Base-by-base conservation (phyloP, 2,888 invertebrate genomes). In the Sphinx pinastri region DNA sequence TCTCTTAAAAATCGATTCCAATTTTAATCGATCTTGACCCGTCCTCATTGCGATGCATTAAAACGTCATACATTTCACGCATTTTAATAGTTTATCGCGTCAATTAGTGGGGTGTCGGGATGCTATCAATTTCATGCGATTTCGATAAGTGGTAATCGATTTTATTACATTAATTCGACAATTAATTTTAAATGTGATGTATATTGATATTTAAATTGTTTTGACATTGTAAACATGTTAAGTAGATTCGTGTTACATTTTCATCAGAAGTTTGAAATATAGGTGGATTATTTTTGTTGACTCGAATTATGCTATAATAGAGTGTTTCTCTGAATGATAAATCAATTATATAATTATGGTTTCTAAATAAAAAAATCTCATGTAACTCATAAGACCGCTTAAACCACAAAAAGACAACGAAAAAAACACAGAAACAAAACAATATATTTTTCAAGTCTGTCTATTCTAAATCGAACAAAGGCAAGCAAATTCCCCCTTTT, bases 401-500 rank as follows among this genome's bases (percentile, higher is more conserved):
- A 70, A 67, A 52, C 45, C 54, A 16, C 60, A 58, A 55, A 51
- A 66, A 70, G 68, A 76, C 74, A 75, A 76, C 72, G 71, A 71
- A 68, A 71, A 25, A 71, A 70, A 72, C 70, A 49, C 57, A 54
- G 55, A 52, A 55, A 69, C 55, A 68, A 75, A 77, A 77, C 80
- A 81, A 80, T 82, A 82, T 81, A 63, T 74, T 81, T 79, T 78
- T 78, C 75, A 72, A 71, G 76, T 76, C 81, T 78, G 81, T 81
- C 81, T 79, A 82, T 84, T 82, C 80, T 80, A 81, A 81, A 83
- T 82, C 81, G 81, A 84, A 87, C 86, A 86, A 86, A 84, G 80
- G 80, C 79, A 83, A 82, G 82, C 87, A 87, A 88, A 89, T 87
- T 87, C 85, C 83, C 84, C 84, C 83, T 84, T 85, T 82, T 81